Base-by-base conservation (phyloP, 2,888 invertebrate species). In the Cheilosia pagana region DNA sequence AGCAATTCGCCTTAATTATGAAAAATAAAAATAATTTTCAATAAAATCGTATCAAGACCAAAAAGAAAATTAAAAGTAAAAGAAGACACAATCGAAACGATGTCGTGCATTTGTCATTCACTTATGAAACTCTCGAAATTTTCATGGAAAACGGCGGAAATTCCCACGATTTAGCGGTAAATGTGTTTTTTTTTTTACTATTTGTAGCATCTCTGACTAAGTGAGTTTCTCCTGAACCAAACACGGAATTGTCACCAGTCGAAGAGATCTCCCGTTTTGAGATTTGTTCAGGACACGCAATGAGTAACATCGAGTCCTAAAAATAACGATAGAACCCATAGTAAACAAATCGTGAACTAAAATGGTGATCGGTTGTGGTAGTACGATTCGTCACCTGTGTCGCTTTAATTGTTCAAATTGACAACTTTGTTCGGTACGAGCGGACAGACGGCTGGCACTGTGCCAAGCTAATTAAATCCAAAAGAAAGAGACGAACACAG, bases 391-490 rank as follows among this genome's bases (percentile, higher is more conserved):
- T 63, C 31, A 74, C 48, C 55, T 71, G 81, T 67, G 75, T 85
- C 60, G 75, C 67, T 71, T 81, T 85, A 85, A 85, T 85, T 85
- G 85, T 81, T 81, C 81, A 76, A 81, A 85, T 81, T 85, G 85
- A 85, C 85, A 85, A 85, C 81, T 85, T 81, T 71, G 85, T 85
- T 81, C 60, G 35, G 79, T 59, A 21, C 59, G 67, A n/a, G n/a
- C 81, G 79, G 52, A 74, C 62, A 70, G 74, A 70, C 52, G 41
- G 14, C 65, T 85, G 85, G 85, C 85, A 76, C 71, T 25, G 67
- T 21, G 85, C 85, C 85, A 85, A 81, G 65, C 85, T 85, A 85
- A 85, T 85, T 85, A 81, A 85, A 79, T 59, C 48, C 25, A 39
- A 25, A 52, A 55, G 57, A 45, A 62, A 65, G 35, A 39, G 62